Evolutionary conservation across 2,888 invertebrate genomes (phyloP).

Genomic region (Linnaemya tessellans): DNA sequence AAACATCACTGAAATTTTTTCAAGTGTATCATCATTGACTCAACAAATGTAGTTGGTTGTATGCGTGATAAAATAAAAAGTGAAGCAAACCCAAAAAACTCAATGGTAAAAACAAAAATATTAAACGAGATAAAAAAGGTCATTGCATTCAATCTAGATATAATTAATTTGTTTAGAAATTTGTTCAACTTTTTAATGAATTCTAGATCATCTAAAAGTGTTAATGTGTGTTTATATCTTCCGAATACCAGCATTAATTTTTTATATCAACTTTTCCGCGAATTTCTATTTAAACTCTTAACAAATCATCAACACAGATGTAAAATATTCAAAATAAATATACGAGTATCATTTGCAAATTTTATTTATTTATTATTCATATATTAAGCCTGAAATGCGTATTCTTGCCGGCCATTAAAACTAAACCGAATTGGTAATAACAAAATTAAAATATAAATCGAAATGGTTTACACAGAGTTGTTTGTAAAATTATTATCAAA

Average conservation of each 20-base stretch:
- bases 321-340: background rate
- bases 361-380: background rate
- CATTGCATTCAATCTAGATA: slow-evolving; percentile 23
- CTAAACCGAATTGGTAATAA: too few relatives aligned
- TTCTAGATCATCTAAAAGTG: slow-evolving; percentile 12
- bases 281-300: background rate
- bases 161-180: slow-evolving; percentile 13
- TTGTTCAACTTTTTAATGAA: slow-evolving; percentile 24
- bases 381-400: too few relatives aligned
- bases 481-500: too few relatives aligned
- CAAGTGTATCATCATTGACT: slow-evolving; percentile 49
- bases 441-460: too few relatives aligned
- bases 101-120: slow-evolving; percentile 2
- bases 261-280: background rate
- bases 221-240: slow-evolving; percentile 20
- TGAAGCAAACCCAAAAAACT: background rate
- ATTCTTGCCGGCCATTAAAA: too few relatives aligned
- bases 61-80: slow-evolving; percentile 7
- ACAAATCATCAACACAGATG: background rate
- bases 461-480: too few relatives aligned
- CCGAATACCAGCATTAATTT: background rate
- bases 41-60: slow-evolving; percentile 6
- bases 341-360: background rate
- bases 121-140: slow-evolving; percentile 34
- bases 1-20: slow-evolving; percentile 48